Evolutionary conservation across 1,140 invertebrate genomes (phyloP), one percentile per base, ranked within the genome.

Genomic region (Zaprionus ghesquierei): DNA sequence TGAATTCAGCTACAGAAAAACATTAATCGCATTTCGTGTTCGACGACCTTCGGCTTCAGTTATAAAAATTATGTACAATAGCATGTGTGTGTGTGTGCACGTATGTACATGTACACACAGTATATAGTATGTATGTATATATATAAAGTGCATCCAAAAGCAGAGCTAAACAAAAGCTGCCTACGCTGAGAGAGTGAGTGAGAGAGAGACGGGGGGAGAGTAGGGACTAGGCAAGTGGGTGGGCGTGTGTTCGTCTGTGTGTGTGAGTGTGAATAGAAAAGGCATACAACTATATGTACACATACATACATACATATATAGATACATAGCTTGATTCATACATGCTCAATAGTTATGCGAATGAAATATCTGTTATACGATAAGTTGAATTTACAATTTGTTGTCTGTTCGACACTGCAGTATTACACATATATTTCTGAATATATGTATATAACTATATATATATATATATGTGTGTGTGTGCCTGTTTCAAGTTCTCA

Each of bases 361-460:
- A 84, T 84, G 71, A 75, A 62, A 69, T 85, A 63, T 46, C 74
- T 79, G 77, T 69, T 62, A 87, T 87, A 71, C 55, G 74, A 68
- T 44, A 75, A 75, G 72, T 79, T 69, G 81, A 87, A 86, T 87
- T 77, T 86, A 87, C 82, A 86, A 86, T 76, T 86, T 89, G 50
- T 79, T 84, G 69, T 78, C 35, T 85, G 69, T 81, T 60, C 58
- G 55, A 75, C 46, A 64, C 70, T 65, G 56, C 55, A 87, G 79
- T 81, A 72, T 64, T 61, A 75, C 33, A 54, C 27, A 73, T 41
- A 58, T 74, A 33, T 59, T 51, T 49, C 59, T 68, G 75, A 80
- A 85, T 80, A 69, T 74, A 44, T 78, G 20, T 86, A 58, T 71
- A 3, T 60, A 68, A n/a, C 75, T 73, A 46, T 74, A 51, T 44